Evolutionary conservation across 2,113 vertebrate species (phyloP).

Genomic region (Heterochromis multidens): DNA sequence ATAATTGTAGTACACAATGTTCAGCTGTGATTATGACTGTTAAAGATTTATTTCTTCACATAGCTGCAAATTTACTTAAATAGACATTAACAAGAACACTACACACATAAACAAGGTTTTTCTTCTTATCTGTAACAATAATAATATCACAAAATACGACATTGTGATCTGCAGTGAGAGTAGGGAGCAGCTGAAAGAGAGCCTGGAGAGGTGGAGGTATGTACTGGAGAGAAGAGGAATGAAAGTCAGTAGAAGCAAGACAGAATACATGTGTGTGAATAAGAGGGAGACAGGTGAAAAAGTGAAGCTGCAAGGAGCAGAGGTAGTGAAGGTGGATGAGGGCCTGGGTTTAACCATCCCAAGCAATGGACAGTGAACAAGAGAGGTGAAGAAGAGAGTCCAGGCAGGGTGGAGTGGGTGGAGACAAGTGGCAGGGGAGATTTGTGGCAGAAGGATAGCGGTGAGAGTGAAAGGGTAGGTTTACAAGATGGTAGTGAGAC

Average conservation of each 20-base stretch:
- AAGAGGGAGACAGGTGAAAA: not conserved
- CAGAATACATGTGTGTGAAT: not conserved
- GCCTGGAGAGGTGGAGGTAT: not conserved
- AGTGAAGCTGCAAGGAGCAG: not conserved
- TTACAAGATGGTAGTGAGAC: not conserved
- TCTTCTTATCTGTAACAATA: not conserved
- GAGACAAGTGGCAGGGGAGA: not conserved
- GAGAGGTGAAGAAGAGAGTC: not conserved
- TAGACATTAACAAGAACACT: not conserved
- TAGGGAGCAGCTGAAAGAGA: not conserved
- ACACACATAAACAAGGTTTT: not conserved
- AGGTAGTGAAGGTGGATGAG: not conserved
- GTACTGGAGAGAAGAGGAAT: not conserved
- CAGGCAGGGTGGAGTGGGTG: not conserved
- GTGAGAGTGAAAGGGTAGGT: not conserved
- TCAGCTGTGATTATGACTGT: not conserved
- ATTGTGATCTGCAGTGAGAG: not conserved
- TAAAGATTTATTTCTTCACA: not conserved
- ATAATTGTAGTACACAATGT: not conserved
- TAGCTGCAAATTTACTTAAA: not conserved
- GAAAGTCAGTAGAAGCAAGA: not conserved
- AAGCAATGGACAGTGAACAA: too few relatives aligned
- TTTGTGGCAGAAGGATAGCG: not conserved
- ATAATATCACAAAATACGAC: not conserved
- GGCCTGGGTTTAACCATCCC: fast-evolving